Percentiles rank a stretch among this genome's conserved stretches.
Conservation (phyloP, 2,113 vertebrate genomes). For the Centropus bengalensis region DNA sequence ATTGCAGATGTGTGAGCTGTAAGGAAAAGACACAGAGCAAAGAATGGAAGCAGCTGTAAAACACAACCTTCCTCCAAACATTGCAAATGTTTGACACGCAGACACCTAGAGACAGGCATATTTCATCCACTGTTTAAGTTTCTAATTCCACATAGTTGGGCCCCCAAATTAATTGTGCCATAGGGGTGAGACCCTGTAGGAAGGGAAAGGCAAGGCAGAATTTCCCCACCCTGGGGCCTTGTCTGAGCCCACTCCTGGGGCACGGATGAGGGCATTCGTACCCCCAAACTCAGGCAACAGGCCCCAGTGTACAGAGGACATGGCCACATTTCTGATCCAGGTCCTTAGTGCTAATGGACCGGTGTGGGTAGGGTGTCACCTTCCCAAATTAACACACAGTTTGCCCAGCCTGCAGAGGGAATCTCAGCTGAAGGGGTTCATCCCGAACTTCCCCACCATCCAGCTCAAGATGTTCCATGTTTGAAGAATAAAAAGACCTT, state of each 20-base stretch:
- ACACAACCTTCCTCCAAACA: background rate
- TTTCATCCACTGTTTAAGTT: background rate
- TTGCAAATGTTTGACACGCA: background rate
- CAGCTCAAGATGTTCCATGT: background rate
- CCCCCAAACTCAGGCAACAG: background rate
- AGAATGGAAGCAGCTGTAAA: no score
- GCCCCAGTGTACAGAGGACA: rapidly evolving
- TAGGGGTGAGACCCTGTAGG: background rate
- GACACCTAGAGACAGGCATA: background rate
- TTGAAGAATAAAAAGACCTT: background rate
- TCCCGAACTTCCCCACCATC: background rate
- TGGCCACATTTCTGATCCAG: rapidly evolving
- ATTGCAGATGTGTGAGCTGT: background rate
- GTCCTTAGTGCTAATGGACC: background rate
- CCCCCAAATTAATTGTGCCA: background rate
- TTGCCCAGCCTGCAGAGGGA: background rate
- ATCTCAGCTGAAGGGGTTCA: rapidly evolving
- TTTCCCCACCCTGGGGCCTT: rapidly evolving
- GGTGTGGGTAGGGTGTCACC: rapidly evolving
- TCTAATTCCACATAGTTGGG: background rate
- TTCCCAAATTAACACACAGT: background rate
- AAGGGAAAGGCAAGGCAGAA: background rate
- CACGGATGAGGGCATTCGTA: rapidly evolving
- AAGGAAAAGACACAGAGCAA: background rate
- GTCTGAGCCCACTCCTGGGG: background rate